Conservation (phyloP, 2,888 invertebrate genomes). For the Bombylius discolor region DNA sequence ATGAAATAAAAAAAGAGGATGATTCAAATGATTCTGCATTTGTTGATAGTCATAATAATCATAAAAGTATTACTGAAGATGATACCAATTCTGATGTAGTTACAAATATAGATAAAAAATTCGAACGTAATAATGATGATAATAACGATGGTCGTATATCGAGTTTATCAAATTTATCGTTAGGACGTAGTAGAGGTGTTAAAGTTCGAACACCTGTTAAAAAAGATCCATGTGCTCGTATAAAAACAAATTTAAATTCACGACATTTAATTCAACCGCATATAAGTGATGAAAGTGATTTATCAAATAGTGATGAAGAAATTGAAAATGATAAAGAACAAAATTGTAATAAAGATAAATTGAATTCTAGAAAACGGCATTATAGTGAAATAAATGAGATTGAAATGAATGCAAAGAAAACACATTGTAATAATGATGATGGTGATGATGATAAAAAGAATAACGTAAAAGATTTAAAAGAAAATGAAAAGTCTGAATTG, state of each 20-base stretch:
- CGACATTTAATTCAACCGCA: slow-evolving; percentile 10
- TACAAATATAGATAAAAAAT: too few relatives aligned
- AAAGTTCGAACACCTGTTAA: slow-evolving; percentile 1
- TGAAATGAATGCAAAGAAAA: too few relatives aligned
- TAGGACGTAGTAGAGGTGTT: not conserved
- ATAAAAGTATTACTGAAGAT: not conserved
- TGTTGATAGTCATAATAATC: not conserved
- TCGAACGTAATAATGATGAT: too few relatives aligned
- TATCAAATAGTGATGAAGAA: not conserved
- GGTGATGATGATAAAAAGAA: not conserved
- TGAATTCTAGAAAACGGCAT: too few relatives aligned
- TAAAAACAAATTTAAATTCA: slow-evolving; percentile 14
- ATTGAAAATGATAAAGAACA: too few relatives aligned
- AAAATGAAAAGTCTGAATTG: not conserved
- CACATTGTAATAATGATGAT: too few relatives aligned
- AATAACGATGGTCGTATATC: not conserved
- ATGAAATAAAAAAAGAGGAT: not conserved
- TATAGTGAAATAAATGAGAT: too few relatives aligned
- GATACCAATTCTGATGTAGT: too few relatives aligned
- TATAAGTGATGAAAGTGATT: not conserved
- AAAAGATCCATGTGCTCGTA: not conserved
- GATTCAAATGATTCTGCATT: not conserved
- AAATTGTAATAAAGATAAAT: too few relatives aligned
- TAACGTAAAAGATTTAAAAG: not conserved
- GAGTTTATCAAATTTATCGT: not conserved